Evolutionary conservation across 2,113 vertebrate genomes (phyloP), one percentile per base, ranked within the genome.

Genomic region (Notothenia rossii): DNA sequence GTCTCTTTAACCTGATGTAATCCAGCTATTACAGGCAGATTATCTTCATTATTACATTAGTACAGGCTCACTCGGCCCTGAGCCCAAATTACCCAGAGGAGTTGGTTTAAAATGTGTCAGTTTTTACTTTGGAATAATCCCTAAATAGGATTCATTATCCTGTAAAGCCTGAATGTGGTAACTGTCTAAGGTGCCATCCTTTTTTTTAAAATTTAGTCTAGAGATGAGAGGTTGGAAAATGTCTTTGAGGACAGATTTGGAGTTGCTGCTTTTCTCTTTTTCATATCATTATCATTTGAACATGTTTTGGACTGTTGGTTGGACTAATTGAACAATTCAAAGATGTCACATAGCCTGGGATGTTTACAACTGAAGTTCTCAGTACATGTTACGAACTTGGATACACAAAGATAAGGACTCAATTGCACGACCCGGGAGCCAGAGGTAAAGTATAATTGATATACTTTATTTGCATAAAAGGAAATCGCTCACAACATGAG

Each of bases 21-120:
- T 92, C 91, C 91, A 79, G 51, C 71, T 70, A 80, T 89, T 86
- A 88, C 49, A 84, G 17, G 43, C 67, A 82, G 90, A 91, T 91
- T 86, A 93, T 91, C 89, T 86, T 65, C 53, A 89, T 90, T 75
- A 91, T 71, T 81, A 77, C 66, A 33, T 2, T 15, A 62, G 66
- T 0, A 56, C 72, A 69, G 62, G 50, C 70, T 74, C 70, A 22
- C 40, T 48, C 48, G 49, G 45, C 58, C 81, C 56, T 15, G 33
- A 74, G 62, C 64, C 82, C 62, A 74, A 89, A 86, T 90, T 84
- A 85, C 54, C 45, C 55, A 61, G 55, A 46, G 7, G 22, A 45
- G 46, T 1, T 55, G 40, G 40, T 64, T 51, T 53, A 63, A 72
- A 77, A 62, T 13, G n/a, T 20, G 22, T 59, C 61, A 18, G 20